Percentiles rank a stretch among this genome's conserved stretches.
phyloP scores from a whole-genome alignment of 1,140 invertebrate genomes.

The Lepidostoma basale region DNA sequence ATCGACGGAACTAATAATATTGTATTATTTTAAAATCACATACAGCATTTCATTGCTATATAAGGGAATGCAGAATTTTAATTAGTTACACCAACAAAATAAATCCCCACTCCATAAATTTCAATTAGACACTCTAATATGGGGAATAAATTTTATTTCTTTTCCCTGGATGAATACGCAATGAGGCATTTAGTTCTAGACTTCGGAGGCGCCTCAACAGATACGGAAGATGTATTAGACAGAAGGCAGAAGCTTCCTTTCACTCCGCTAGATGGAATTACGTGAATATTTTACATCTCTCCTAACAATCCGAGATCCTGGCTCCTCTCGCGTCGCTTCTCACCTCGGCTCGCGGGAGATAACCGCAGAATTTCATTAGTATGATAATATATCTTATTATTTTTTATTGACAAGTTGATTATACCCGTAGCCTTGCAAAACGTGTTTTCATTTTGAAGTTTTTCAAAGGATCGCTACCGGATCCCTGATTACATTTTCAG shows the following conservation, averaged over 20 bases:
- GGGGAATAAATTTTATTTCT: constrained; percentile 34
- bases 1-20: no score
- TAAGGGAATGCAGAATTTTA: no score
- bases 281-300: constrained; percentile 24
- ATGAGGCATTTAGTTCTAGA: constrained; percentile 18
- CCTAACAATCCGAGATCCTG: no score
- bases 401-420: constrained; percentile 23
- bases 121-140: constrained; percentile 31
- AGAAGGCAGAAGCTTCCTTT: background rate
- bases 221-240: constrained; percentile 29
- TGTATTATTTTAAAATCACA: no score
- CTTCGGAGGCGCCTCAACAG: background rate
- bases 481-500: constrained; percentile 1
- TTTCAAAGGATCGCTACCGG: background rate
- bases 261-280: constrained; percentile 24
- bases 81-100: constrained; percentile 19
- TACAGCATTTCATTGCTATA: no score
- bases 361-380: constrained; percentile 20
- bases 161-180: constrained; percentile 31
- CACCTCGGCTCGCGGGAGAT: constrained; percentile 3
- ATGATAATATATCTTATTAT: constrained; percentile 27
- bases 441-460: constrained; percentile 13
- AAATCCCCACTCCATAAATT: constrained; percentile 20
- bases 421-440: background rate
- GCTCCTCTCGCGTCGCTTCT: background rate